Evolutionary conservation across 2,797 vertebrate genomes (phyloP).

Genomic region (Todus mexicanus): DNA sequence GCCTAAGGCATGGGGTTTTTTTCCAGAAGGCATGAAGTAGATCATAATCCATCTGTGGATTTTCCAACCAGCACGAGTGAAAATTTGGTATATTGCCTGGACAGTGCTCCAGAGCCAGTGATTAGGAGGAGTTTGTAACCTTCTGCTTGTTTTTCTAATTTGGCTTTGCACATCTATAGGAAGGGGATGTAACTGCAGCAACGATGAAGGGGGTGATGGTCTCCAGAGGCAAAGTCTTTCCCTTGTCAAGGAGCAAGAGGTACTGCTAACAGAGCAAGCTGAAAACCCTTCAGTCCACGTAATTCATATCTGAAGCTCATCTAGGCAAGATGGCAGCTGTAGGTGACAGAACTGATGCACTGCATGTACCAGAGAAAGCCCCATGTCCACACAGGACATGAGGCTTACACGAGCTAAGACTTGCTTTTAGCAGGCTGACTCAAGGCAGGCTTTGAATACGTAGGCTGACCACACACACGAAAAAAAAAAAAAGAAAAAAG

Average conservation of each 20-base stretch:
- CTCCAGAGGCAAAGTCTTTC: neutral
- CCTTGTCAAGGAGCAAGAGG: neutral
- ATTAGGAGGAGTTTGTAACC: neutral
- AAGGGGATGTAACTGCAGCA: neutral
- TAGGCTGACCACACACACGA: neutral
- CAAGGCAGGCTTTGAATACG: neutral
- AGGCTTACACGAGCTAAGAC: rapidly evolving
- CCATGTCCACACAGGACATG: rapidly evolving
- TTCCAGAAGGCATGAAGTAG: neutral
- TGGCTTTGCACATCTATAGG: neutral
- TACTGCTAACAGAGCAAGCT: neutral
- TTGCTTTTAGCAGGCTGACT: neutral
- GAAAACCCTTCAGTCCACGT: neutral
- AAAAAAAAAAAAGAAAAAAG: no score
- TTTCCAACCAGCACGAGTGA: neutral
- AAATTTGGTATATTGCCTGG: neutral
- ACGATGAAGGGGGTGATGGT: rapidly evolving
- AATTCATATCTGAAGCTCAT: neutral
- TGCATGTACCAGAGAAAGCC: neutral
- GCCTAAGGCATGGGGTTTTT: neutral
- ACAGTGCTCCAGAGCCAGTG: neutral
- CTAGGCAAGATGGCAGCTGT: neutral
- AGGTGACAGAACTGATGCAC: rapidly evolving
- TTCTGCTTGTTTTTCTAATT: neutral
- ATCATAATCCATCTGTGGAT: neutral